A percentile compares a stretch with the other conserved stretches of the same genome.
These are phyloP conservation scores for Tauraco erythrolophus DNA, from an alignment of 2,113 vertebrate genomes.

Conservation along the genomic window DNA sequence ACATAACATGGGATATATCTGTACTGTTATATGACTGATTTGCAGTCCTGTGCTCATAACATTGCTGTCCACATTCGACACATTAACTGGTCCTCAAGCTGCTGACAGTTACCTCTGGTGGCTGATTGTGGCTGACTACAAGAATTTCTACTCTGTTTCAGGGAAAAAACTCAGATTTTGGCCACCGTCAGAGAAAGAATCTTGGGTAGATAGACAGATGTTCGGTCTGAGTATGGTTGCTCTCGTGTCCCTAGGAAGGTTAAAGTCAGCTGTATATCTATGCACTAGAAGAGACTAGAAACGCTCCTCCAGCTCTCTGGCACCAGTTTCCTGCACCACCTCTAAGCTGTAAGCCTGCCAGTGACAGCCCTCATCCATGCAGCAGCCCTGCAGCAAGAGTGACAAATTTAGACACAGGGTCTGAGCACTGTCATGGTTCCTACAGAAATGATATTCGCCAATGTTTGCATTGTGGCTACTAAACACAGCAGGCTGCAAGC, in stretches of 20 bases:
- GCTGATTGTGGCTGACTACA: background rate
- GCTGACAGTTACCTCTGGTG: background rate
- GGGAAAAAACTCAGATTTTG: background rate
- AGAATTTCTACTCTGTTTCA: background rate
- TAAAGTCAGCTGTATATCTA: background rate
- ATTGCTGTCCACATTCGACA: background rate
- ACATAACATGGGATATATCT: background rate
- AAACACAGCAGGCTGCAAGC: background rate
- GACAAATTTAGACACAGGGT: background rate
- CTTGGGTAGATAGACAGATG: background rate
- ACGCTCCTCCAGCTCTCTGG: background rate
- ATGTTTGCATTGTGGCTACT: background rate
- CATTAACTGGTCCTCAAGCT: background rate
- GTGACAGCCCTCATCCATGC: background rate
- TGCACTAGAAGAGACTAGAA: background rate
- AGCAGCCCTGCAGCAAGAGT: background rate
- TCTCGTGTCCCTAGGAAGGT: background rate
- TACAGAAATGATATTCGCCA: background rate
- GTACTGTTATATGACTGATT: background rate
- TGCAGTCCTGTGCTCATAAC: background rate
- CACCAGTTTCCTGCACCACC: background rate
- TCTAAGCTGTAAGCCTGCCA: background rate
- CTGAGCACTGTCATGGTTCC: background rate
- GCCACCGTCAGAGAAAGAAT: background rate
- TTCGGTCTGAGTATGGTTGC: background rate